Evolutionary conservation across 2,888 invertebrate species (phyloP), one percentile per base, ranked within the genome.

Genomic region (Neoscelio sp.): DNA sequence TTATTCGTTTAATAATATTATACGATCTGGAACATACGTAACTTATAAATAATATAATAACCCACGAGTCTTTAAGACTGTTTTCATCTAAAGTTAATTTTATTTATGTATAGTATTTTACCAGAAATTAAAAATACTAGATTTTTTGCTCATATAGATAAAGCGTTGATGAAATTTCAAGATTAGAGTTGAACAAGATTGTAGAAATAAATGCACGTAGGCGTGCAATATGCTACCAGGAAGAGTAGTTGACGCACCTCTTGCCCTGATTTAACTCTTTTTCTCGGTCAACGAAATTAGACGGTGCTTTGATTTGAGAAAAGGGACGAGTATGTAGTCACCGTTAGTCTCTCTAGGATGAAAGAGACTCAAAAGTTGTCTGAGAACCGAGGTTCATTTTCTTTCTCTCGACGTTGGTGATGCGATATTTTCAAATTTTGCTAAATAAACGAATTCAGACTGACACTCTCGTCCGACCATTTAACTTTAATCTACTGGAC

Each of bases 221-320:
- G 71, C 71, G 58, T 78, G 40, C 42, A 62, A 46, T 42, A 13
- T 56, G 48, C 46, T 28, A 35, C 40, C 18, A 48, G 38, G 60
- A 54, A 75, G 62, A 62, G 65, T 64, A 42, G 50, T 44, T 64
- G 71, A 71, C 58, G 77, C 68, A 71, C 74, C 78, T 78, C 74
- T 68, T 78, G 68, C 26, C 67, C 74, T 70, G 70, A 62, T 75
- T 74, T 46, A 79, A 42, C 68, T 74, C 68, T 48, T 58, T 75
- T 79, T 70, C 68, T 78, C 78, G 74, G 68, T 70, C 78, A 79
- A 75, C 65, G 74, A 60, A 70, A 79, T 79, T 65, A 79, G 75
- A 79, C 64, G 78, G 56, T 35, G 54, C 67, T 73, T 78, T 74
- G 68, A 68, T 78, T 68, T 44, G 65, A 50, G 62, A 58, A 71